Conservation (phyloP, 2,113 vertebrate genomes). For the Nothobranchius kuhntae region DNA sequence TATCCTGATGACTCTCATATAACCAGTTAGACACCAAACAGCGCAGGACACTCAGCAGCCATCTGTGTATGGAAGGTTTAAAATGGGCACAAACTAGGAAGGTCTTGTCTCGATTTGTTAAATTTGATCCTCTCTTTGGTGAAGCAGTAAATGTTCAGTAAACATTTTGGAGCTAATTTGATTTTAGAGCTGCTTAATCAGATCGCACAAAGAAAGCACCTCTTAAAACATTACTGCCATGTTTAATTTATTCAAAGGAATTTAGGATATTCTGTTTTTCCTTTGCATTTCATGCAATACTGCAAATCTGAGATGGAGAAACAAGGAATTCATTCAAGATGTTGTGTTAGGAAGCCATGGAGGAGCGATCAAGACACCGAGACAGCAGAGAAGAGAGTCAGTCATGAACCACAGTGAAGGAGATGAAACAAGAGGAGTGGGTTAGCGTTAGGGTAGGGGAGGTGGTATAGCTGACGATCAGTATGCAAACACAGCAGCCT, state of each 20-base stretch:
- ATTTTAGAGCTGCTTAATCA: slow-evolving; percentile 19
- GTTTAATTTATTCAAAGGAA: slow-evolving; percentile 58
- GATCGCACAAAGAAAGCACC: slow-evolving; percentile 62
- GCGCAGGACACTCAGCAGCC: slow-evolving; percentile 56
- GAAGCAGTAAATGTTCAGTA: background rate
- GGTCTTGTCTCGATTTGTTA: slow-evolving; percentile 58
- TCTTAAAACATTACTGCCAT: slow-evolving; percentile 43
- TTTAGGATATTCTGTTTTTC: slow-evolving; percentile 22
- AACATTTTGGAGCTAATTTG: slow-evolving; percentile 11
- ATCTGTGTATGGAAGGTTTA: slow-evolving; percentile 40
- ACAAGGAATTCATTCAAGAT: slow-evolving; percentile 21
- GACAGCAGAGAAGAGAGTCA: background rate
- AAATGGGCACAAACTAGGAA: slow-evolving; percentile 24
- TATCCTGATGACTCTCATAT: slow-evolving; percentile 32
- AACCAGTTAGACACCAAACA: background rate
- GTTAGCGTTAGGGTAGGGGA: background rate
- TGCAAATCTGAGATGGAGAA: slow-evolving; percentile 50
- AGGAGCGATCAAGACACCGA: slow-evolving; percentile 20
- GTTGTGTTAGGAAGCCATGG: slow-evolving; percentile 43
- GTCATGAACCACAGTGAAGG: slow-evolving; percentile 48
- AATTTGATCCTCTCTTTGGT: slow-evolving; percentile 17
- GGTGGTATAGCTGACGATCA: slow-evolving; percentile 52
- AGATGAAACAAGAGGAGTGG: background rate
- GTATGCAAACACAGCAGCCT: slow-evolving; percentile 64
- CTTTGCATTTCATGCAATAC: slow-evolving; percentile 68